phyloP scores from a whole-genome alignment of 2,797 vertebrate genomes.

The Gymnothorax javanicus region DNA sequence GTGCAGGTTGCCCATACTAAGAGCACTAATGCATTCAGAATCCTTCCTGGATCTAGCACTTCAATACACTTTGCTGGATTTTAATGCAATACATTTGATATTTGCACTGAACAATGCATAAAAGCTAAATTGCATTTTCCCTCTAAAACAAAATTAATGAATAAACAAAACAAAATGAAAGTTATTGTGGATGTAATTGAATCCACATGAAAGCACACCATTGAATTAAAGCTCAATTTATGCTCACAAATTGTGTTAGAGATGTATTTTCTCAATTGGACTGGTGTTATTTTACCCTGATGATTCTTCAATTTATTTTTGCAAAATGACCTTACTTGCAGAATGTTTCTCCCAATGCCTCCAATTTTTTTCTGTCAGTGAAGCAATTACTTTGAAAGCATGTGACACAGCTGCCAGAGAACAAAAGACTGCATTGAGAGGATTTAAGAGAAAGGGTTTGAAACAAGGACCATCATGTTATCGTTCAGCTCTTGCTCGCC shows the following conservation, averaged over 20 bases:
- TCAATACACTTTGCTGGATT: neutral
- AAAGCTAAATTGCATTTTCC: neutral
- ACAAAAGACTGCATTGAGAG: neutral
- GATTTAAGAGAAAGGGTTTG: neutral
- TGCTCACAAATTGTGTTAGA: neutral
- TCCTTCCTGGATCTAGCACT: neutral
- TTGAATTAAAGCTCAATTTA: neutral
- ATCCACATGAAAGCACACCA: neutral
- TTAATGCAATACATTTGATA: neutral
- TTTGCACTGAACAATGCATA: neutral
- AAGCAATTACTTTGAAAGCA: neutral
- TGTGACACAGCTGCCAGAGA: conserved; percentile 10
- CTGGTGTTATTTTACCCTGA: neutral
- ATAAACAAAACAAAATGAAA: neutral
- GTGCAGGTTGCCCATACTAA: too few relatives aligned
- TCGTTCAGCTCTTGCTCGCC: neutral
- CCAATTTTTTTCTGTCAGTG: conserved; percentile 3
- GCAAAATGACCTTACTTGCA: conserved; percentile 1
- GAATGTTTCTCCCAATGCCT: neutral
- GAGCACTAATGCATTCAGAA: neutral
- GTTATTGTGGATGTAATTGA: neutral
- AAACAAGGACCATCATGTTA: neutral
- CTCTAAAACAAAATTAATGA: neutral
- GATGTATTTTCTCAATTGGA: neutral
- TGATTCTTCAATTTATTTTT: conserved; percentile 4